Base-by-base conservation (phyloP, 2,888 invertebrate genomes). In the Watsonalla binaria region DNA sequence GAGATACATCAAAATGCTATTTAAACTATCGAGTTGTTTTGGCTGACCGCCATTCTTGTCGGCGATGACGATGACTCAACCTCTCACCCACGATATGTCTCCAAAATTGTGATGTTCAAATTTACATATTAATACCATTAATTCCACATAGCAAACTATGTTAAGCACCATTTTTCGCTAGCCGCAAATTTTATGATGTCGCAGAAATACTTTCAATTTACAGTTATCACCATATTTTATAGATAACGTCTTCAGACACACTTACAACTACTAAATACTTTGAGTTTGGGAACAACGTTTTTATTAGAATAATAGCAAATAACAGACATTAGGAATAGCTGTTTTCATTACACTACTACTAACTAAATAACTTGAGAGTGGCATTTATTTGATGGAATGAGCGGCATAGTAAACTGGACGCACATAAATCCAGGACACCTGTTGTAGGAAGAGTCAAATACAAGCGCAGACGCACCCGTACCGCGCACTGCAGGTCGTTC, bases 401-500 rank as follows among this genome's bases (percentile, higher is more conserved):
- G 45, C 48, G 34, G 50, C 39, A 37, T 45, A 51, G 45, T 62
- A 62, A 66, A 63, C 62, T 11, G 42, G 42, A 11, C 9, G 42
- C 58, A 66, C 65, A 68, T 66, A 68, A 68, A 68, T 63, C 62
- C 59, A 61, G 65, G 75, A 80, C 81, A 82, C 81, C 79, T 78
- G 78, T 75, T 74, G 70, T 68, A 70, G 67, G 68, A 67, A 69
- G 70, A 68, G 77, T 82, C 81, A 78, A 84, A 82, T 76, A 74
- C 74, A 70, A 71, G 69, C 77, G 74, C 65, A 62, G 68, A 67
- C 75, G 76, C 76, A 70, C 74, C 73, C 74, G 75, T 74, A 71
- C 70, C 66, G 70, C 73, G 68, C 60, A 57, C 58, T 51, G 51
- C 52, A 65, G 86, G 84, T 81, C 85, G 65, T 84, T 88, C 80